Evolutionary conservation across 2,888 invertebrate species (phyloP).

Genomic region (Drosophila prostipennis): DNA sequence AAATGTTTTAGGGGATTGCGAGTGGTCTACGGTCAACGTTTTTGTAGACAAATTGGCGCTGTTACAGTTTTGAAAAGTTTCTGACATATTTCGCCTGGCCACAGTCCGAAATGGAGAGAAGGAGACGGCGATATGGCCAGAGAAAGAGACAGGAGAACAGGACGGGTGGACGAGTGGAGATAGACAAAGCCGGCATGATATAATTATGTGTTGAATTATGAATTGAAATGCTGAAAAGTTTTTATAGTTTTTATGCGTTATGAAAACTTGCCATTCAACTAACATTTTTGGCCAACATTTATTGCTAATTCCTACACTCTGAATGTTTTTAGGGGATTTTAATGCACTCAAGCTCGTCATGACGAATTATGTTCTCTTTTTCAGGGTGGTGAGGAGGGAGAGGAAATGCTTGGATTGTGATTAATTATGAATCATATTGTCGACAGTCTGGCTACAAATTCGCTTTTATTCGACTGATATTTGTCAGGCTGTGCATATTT

Average conservation of each 20-base stretch:
- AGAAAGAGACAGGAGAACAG: conserved; percentile 6
- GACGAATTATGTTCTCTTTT: conserved; percentile 21
- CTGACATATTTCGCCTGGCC: conserved; percentile 62
- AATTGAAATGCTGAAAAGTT: conserved; percentile 75
- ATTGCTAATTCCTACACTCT: conserved; percentile 58
- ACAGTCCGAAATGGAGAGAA: conserved; percentile 8
- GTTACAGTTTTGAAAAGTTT: conserved; percentile 72
- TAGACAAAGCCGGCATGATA: conserved; percentile 36
- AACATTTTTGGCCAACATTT: conserved; percentile 67
- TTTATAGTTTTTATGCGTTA: conserved; percentile 58
- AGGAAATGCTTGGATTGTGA: neutral
- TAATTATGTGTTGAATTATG: conserved; percentile 76
- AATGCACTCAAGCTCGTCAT: conserved; percentile 50
- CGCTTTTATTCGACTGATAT: no score
- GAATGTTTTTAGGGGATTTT: conserved; percentile 53
- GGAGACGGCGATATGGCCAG: conserved; percentile 1
- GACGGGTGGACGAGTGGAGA: neutral
- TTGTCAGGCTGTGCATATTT: no score
- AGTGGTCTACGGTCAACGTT: conserved; percentile 46
- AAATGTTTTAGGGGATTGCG: conserved; percentile 19
- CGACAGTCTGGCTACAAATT: neutral
- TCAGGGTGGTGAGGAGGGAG: neutral
- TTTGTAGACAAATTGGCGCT: conserved; percentile 71
- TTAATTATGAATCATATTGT: conserved; percentile 3
- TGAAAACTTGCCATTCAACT: conserved; percentile 57